Conservation (phyloP, 1,140 invertebrate species). For the Drosophila hydei region DNA sequence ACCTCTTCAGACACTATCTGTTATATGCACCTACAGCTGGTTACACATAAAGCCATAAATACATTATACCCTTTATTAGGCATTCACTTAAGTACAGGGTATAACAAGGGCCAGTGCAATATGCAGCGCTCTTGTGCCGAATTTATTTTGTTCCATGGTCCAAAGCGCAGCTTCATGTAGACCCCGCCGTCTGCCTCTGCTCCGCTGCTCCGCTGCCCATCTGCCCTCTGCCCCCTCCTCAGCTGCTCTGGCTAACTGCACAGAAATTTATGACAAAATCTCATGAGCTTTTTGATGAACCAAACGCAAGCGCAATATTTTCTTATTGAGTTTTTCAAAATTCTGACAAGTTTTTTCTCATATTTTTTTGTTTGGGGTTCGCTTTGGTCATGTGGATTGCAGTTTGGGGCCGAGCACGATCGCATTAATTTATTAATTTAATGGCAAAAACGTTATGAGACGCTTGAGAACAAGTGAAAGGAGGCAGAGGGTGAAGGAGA, state of each 20-base stretch:
- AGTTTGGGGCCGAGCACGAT: constrained; percentile 55
- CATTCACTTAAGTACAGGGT: not conserved
- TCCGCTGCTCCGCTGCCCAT: too few species aligned
- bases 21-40: too few species aligned
- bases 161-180: not conserved
- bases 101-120: constrained; percentile 26
- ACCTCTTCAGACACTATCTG: too few species aligned
- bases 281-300: constrained; percentile 50
- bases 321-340: constrained; percentile 73
- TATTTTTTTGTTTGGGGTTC: constrained; percentile 2
- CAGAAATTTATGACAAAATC: constrained; percentile 60
- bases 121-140: constrained; percentile 16
- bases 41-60: too few species aligned
- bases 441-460: constrained; percentile 78
- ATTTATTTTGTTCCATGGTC: not conserved
- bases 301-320: constrained; percentile 21
- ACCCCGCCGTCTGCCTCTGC: too few species aligned
- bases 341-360: constrained; percentile 58
- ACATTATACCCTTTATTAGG: not conserved
- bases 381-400: constrained; percentile 28
- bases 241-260: constrained; percentile 28
- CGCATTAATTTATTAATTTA: constrained; percentile 84
- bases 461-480: too few species aligned
- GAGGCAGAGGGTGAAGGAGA: not conserved
- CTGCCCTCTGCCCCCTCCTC: constrained; percentile 1